Percentiles rank a stretch among this genome's conserved stretches.
These are phyloP conservation scores for Brachionus rubens DNA, from an alignment of 1,140 invertebrate species.

Conservation along the genomic window DNA sequence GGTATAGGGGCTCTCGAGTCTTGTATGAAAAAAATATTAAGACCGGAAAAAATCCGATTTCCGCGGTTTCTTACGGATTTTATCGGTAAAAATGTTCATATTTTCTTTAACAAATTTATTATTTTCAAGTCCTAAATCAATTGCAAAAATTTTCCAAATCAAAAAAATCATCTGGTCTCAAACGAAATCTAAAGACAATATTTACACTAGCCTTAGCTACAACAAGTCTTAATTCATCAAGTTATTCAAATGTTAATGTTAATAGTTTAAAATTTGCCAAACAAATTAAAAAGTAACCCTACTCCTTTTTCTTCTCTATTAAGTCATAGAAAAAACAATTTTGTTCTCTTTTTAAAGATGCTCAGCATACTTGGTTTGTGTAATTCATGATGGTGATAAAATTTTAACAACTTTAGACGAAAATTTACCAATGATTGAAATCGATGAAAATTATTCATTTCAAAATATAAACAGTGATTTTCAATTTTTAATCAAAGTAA, in stretches of 20 bases:
- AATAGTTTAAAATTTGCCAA: constrained; percentile 40
- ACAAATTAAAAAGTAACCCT: constrained; percentile 39
- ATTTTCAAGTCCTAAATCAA: background rate
- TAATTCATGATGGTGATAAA: constrained; percentile 89
- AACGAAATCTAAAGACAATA: constrained; percentile 40
- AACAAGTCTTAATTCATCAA: background rate
- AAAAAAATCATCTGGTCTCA: constrained; percentile 20
- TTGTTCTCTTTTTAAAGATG: constrained; percentile 18
- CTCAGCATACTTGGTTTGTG: constrained; percentile 75
- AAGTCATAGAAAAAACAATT: background rate
- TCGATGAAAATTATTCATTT: constrained; percentile 88
- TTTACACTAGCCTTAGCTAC: constrained; percentile 26
- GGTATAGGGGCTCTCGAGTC: too few relatives aligned
- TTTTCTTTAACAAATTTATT: background rate
- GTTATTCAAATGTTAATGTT: constrained; percentile 29
- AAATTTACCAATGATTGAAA: constrained; percentile 87
- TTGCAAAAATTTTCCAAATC: constrained; percentile 42
- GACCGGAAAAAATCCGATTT: too few relatives aligned
- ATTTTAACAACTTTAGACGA: constrained; percentile 92
- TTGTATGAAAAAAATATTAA: too few relatives aligned
- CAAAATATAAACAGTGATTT: constrained; percentile 81
- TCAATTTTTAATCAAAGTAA: constrained; percentile 94
- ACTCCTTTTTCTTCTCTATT: background rate
- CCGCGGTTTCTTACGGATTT: too few relatives aligned
- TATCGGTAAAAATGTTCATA: too few relatives aligned